These are phyloP conservation scores for Ageneiosus marmoratus DNA, from an alignment of 2,113 vertebrate species.

Conservation along the genomic window DNA sequence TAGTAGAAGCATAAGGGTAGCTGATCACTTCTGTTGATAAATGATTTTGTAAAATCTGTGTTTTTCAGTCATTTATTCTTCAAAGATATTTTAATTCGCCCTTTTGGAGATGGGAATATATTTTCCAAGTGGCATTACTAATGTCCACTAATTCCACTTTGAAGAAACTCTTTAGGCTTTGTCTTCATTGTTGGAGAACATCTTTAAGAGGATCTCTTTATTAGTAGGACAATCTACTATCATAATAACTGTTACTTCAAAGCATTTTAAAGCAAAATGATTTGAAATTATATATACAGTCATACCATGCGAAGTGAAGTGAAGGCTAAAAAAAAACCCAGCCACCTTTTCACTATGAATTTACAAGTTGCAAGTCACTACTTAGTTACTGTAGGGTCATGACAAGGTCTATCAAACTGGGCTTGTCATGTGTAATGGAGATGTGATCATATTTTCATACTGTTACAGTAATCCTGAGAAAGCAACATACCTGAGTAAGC, in stretches of 20 bases:
- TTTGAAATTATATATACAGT: not conserved
- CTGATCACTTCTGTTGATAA: not conserved
- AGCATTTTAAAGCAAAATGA: not conserved
- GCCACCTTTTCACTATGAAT: not conserved
- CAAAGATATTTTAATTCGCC: not conserved
- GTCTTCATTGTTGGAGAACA: not conserved
- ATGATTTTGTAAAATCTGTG: not conserved
- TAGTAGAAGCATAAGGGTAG: not conserved
- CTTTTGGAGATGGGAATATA: not conserved
- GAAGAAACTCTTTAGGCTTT: not conserved
- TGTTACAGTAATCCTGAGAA: conserved; percentile 52
- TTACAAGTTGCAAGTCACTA: not conserved
- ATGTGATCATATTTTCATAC: not conserved
- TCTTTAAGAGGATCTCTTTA: not conserved
- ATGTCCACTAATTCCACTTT: not conserved
- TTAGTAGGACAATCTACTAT: not conserved
- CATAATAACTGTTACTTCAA: not conserved
- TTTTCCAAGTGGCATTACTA: not conserved
- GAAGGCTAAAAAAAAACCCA: not conserved
- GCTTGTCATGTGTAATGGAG: not conserved
- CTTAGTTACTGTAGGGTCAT: not conserved
- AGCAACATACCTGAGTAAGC: conserved; percentile 36
- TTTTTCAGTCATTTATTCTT: not conserved
- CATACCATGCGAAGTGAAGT: not conserved
- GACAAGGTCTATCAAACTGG: not conserved